Base-by-base conservation (phyloP, 2,888 invertebrate species). In the Drosophila merina region DNA sequence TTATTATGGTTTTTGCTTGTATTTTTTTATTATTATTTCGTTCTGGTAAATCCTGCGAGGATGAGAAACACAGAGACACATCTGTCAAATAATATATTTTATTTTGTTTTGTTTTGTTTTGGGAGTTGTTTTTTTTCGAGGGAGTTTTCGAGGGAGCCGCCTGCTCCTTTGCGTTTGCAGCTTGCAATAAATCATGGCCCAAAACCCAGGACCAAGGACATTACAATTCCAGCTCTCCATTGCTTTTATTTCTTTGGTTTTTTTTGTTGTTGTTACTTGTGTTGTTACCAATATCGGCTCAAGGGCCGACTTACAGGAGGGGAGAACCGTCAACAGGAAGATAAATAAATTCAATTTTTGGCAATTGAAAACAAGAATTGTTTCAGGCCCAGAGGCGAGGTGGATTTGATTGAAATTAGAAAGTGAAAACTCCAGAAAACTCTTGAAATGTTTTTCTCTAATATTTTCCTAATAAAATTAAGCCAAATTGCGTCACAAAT, bases 101-200 rank as follows among this genome's bases (percentile, higher is more conserved):
- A 60, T 64, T 36, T 30, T 20, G 40, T 14, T 20, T 30, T 20
- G 40, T 14, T 20, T 44, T 25, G 44, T 10, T 44, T 44, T 20
- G 14, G 20, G 20, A 20, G 14, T 8, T 8, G 8, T 14, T 44
- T 44, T 44, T 44, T 20, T 10, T 26, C 36, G 30, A 57, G 48
- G 20, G 20, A 20, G 20, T 20, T 26, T 42, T 31, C 14, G 14
- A 14, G 14, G 14, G 9, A 20, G 28, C 3, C 28, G 28, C 47
- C 28, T 48, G 31, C 12, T 26, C 9, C 45, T 12, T 25, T 28
- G 31, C 33, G 30, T 47, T 31, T 25, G 20, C 40, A 40, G 31
- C n/a, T 28, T 52, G 56, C 48, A 42, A 71, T 71, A 71, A 71
- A 69, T 71, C 69, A 71, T 62, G 62, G 48, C 48, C 69, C 25